Evolutionary conservation across 2,113 vertebrate genomes (phyloP).

Genomic region (Chascanopsetta lugubris): DNA sequence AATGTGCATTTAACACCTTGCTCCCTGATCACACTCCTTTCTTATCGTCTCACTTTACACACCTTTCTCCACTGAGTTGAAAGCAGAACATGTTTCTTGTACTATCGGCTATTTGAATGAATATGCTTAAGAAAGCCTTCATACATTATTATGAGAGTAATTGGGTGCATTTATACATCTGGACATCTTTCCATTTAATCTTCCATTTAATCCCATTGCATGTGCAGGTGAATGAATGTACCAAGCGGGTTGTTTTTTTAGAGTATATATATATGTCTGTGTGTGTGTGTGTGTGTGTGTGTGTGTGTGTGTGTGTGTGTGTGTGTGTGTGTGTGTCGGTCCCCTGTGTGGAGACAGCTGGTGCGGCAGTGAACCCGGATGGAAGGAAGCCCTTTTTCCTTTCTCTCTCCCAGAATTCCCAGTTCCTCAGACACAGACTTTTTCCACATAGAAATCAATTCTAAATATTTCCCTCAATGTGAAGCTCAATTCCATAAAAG

Average conservation of each 20-base stretch:
- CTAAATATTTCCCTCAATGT: conserved; percentile 35
- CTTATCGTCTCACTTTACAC: not conserved
- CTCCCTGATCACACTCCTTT: not conserved
- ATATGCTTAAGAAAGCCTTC: not conserved
- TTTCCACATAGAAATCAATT: conserved; percentile 23
- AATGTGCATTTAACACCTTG: not conserved
- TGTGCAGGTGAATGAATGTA: not conserved
- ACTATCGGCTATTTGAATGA: not conserved
- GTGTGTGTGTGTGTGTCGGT: conserved; percentile 42
- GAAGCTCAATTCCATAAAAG: conserved; percentile 65
- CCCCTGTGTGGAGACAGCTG: conserved; percentile 73
- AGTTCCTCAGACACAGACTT: conserved; percentile 19
- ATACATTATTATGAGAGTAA: not conserved
- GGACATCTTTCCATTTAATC: not conserved
- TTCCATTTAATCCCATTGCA: not conserved
- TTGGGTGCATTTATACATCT: not conserved
- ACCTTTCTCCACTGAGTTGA: not conserved
- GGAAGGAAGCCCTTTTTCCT: conserved; percentile 55
- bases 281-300: conserved; percentile 24
- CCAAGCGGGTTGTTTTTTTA: conserved; percentile 1
- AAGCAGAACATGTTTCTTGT: not conserved
- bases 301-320: conserved; percentile 25
- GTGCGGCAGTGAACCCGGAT: conserved; percentile 63
- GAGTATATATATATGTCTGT: conserved; percentile 12
- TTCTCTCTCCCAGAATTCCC: conserved; percentile 47